phyloP scores from a whole-genome alignment of 2,797 vertebrate genomes.

The Semotilus atromaculatus region DNA sequence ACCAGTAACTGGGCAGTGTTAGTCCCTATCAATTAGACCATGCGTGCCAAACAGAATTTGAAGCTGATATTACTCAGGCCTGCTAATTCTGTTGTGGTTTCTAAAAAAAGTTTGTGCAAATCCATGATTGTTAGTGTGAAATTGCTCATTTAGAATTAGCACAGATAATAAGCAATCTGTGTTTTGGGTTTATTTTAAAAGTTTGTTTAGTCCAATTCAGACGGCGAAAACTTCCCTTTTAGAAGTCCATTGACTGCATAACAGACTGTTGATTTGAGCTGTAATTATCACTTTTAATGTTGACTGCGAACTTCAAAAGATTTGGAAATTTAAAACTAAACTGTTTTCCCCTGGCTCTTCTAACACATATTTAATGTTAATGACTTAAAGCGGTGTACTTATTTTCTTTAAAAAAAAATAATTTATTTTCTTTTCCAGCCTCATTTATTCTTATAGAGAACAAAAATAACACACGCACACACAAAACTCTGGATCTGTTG shows the following conservation, averaged over 20 bases:
- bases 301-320: conserved; percentile 16
- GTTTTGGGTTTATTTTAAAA: conserved; percentile 28
- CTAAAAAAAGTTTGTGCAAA: conserved; percentile 6
- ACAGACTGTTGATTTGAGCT: conserved; percentile 29
- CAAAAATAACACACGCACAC: no score
- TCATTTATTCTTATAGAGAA: background rate
- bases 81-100: conserved; percentile 19
- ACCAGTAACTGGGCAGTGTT: conserved; percentile 24
- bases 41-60: conserved; percentile 12
- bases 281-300: conserved; percentile 44
- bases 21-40: conserved; percentile 34
- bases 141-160: conserved; percentile 42
- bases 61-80: conserved; percentile 9
- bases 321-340: conserved; percentile 16
- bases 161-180: conserved; percentile 29
- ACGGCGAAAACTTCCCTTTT: conserved; percentile 3
- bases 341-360: background rate
- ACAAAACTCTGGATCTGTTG: background rate
- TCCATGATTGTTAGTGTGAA: conserved; percentile 40
- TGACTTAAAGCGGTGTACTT: conserved; percentile 3
- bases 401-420: background rate
- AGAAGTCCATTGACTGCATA: conserved; percentile 22
- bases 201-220: conserved; percentile 27
- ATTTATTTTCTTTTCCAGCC: background rate
- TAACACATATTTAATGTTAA: background rate